phyloP scores from a whole-genome alignment of 2,113 vertebrate species.

The Aythya baeri region DNA sequence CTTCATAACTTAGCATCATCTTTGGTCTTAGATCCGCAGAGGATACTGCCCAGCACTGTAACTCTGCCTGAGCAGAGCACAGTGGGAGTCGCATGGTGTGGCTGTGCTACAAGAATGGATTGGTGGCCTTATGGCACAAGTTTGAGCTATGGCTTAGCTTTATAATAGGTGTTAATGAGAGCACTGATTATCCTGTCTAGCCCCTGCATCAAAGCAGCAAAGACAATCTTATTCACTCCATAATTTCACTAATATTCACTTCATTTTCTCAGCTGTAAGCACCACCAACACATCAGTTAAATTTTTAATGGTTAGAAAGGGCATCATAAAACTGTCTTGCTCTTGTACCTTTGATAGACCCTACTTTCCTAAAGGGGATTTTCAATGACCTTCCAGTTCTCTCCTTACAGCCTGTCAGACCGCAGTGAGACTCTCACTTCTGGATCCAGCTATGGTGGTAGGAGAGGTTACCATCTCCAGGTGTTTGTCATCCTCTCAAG shows the following conservation, averaged over 20 bases:
- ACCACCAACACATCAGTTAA: neutral
- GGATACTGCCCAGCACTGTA: neutral
- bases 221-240: neutral
- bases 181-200: neutral
- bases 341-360: neutral
- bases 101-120: neutral
- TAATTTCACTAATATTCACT: neutral
- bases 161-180: neutral
- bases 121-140: neutral
- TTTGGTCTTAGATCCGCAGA: neutral
- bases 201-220: neutral
- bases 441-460: neutral
- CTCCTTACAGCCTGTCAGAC: neutral
- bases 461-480: neutral
- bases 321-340: neutral
- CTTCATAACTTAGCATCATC: neutral
- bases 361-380: neutral
- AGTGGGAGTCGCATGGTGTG: neutral
- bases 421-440: neutral
- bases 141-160: neutral
- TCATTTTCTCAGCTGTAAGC: neutral
- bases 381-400: neutral
- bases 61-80: neutral
- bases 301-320: neutral
- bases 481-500: neutral